A percentile compares a stretch with the other conserved stretches of the same genome.
Evolutionary conservation across 2,888 invertebrate genomes (phyloP).

Genomic region (Cataglyphis livida): DNA sequence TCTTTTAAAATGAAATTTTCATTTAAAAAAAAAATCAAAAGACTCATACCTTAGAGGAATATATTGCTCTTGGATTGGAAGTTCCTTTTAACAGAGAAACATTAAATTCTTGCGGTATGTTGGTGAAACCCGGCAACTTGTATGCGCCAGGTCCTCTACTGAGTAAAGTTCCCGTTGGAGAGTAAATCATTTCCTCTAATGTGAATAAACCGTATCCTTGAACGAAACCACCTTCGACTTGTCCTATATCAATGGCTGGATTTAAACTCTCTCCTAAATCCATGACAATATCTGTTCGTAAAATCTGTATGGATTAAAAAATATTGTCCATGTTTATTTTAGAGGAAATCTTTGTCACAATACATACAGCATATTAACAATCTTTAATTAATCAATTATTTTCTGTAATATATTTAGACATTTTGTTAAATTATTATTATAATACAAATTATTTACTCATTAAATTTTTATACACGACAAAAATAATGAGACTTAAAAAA

Average conservation of each 20-base stretch:
- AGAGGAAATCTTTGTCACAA: not conserved
- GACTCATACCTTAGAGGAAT: constrained; percentile 94
- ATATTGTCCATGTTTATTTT: not conserved
- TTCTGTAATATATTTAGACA: not conserved
- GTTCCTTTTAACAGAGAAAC: constrained; percentile 96
- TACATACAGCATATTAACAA: not conserved
- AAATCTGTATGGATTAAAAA: constrained; percentile 86
- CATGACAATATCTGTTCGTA: constrained; percentile 98
- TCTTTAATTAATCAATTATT: not conserved
- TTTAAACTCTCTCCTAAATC: constrained; percentile 98
- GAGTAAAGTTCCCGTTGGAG: constrained; percentile 92
- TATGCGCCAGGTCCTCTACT: constrained; percentile 97
- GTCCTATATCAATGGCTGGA: constrained; percentile 98
- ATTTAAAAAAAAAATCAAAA: not conserved
- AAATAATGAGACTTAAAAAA: not conserved
- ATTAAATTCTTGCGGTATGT: constrained; percentile 96
- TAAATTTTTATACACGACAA: not conserved
- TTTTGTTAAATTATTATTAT: constrained; percentile 1
- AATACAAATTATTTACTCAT: too few relatives aligned
- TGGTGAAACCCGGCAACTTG: constrained; percentile 96
- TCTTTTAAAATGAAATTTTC: not conserved
- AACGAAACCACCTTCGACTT: constrained; percentile 97
- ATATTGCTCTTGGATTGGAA: constrained; percentile 96
- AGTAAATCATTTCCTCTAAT: constrained; percentile 95
- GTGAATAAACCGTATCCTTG: constrained; percentile 98